phyloP scores from a whole-genome alignment of 2,113 vertebrate species.

The Ammodytes dubius region DNA sequence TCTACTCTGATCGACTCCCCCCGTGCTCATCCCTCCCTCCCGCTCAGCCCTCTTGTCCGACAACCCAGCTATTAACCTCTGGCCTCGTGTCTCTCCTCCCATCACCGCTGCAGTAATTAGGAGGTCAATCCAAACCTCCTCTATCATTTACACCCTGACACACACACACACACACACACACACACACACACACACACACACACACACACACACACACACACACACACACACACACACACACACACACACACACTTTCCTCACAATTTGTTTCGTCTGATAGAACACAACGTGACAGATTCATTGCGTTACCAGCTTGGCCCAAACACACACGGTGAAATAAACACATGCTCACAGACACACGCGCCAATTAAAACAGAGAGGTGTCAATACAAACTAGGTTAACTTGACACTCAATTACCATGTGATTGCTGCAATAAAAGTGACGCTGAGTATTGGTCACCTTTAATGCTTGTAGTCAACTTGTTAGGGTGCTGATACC shows the following conservation, averaged over 20 bases:
- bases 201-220: conserved; percentile 72
- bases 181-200: conserved; percentile 1
- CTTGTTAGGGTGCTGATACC: background rate
- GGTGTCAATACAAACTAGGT: background rate
- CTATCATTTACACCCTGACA: conserved; percentile 90
- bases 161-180: conserved; percentile 29
- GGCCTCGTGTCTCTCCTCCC: conserved; percentile 89
- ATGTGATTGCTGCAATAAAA: background rate
- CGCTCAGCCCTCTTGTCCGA: conserved; percentile 77
- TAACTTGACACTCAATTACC: background rate
- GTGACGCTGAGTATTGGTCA: conserved; percentile 12
- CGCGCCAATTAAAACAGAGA: background rate
- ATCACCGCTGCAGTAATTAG: conserved; percentile 98
- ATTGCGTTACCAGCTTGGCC: background rate
- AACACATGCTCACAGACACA: background rate
- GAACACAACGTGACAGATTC: conserved; percentile 25
- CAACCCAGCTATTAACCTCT: conserved; percentile 97
- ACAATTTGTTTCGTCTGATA: conserved; percentile 2
- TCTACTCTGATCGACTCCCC: background rate
- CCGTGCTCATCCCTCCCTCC: background rate
- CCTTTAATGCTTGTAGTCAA: background rate
- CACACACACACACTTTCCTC: conserved; percentile 3
- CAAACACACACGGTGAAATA: background rate
- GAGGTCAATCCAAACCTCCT: conserved; percentile 95
- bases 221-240: conserved; percentile 28